Evolutionary conservation across 2,888 invertebrate genomes (phyloP).

Genomic region (Trachelus stipa): DNA sequence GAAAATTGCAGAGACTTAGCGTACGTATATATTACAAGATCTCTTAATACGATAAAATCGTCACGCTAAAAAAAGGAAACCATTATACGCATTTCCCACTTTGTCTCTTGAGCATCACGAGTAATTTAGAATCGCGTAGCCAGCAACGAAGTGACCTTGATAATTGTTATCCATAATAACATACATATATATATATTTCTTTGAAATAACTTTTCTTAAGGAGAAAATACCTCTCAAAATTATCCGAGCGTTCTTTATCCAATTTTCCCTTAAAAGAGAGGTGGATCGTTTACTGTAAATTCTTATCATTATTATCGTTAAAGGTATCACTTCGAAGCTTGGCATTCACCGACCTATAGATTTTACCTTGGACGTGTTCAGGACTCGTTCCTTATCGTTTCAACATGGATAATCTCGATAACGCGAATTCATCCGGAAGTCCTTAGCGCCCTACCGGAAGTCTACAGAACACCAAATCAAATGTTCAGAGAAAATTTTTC

Average conservation of each 20-base stretch:
- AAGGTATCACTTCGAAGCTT: background rate
- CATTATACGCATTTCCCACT: background rate
- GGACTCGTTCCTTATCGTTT: background rate
- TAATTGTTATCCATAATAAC: background rate
- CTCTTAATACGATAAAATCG: background rate
- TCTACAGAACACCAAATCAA: background rate
- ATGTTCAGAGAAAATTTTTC: background rate
- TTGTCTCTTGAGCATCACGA: constrained; percentile 6
- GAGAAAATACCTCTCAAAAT: background rate
- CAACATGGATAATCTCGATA: background rate
- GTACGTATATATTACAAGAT: background rate
- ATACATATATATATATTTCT: background rate
- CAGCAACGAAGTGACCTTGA: too few species aligned
- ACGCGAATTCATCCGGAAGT: background rate
- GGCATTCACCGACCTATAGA: background rate
- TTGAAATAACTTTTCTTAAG: background rate
- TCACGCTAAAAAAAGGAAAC: background rate
- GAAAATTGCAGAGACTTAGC: constrained; percentile 24
- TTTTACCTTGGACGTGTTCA: too few species aligned
- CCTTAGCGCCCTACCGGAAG: background rate
- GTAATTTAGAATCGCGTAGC: background rate
- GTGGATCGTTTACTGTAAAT: background rate
- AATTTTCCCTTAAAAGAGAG: background rate
- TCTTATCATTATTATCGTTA: background rate
- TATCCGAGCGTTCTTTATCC: background rate